Evolutionary conservation across 2,888 invertebrate species (phyloP).

Genomic region (Thymelicus acteon): DNA sequence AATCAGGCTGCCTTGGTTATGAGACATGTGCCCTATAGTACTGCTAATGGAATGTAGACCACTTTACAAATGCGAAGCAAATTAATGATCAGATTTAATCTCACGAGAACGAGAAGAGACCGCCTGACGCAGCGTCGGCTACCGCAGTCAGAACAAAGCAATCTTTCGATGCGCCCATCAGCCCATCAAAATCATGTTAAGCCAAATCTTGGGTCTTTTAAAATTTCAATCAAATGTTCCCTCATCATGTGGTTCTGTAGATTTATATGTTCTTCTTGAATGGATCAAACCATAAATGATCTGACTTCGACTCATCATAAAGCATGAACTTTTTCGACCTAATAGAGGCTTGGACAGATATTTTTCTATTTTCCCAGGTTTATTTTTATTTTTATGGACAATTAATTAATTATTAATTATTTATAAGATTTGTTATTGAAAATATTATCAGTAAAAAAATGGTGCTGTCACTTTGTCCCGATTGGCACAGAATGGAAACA

Average conservation of each 20-base stretch:
- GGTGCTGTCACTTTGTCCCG: too few species aligned
- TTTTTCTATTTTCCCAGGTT: too few species aligned
- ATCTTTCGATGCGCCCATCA: conserved; percentile 47
- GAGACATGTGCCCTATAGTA: neutral
- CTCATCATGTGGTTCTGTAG: neutral
- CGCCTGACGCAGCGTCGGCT: conserved; percentile 56
- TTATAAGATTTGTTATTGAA: too few species aligned
- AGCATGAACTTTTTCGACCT: too few species aligned
- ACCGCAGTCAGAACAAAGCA: conserved; percentile 51
- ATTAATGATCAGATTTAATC: conserved; percentile 78
- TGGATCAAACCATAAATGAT: too few species aligned
- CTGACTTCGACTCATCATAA: too few species aligned
- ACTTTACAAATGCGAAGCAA: conserved; percentile 66
- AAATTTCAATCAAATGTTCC: conserved; percentile 25
- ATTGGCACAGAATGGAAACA: too few species aligned
- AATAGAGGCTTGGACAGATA: too few species aligned
- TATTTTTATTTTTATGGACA: too few species aligned
- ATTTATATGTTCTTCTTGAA: too few species aligned
- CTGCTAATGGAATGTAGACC: conserved; percentile 38
- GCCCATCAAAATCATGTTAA: conserved; percentile 43
- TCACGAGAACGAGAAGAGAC: conserved; percentile 57
- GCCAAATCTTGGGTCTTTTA: conserved; percentile 53
- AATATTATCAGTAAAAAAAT: too few species aligned
- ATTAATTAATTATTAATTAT: too few species aligned
- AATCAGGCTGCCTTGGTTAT: neutral